phyloP scores from a whole-genome alignment of 2,888 invertebrate species.

The Pandemis corylana region DNA sequence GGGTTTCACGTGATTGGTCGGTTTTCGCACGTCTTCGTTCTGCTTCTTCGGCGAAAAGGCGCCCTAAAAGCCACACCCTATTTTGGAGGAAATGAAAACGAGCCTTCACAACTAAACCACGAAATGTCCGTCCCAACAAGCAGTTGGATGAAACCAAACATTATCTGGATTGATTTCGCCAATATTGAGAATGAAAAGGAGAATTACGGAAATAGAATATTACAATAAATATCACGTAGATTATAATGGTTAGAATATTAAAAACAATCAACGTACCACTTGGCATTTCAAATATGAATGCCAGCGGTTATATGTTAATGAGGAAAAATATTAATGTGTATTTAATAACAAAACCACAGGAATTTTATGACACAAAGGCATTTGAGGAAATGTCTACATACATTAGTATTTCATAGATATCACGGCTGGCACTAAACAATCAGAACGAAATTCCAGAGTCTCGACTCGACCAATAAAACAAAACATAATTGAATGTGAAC shows the following conservation, averaged over 20 bases:
- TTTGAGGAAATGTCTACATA: slow-evolving; percentile 11
- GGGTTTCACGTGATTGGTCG: no score
- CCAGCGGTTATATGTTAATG: slow-evolving; percentile 24
- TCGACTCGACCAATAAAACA: slow-evolving; percentile 1
- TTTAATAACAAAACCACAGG: slow-evolving; percentile 31
- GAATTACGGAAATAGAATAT: not conserved
- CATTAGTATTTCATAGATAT: not conserved
- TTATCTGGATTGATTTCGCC: not conserved
- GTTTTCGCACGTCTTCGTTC: no score
- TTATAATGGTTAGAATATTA: not conserved
- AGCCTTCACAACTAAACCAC: no score
- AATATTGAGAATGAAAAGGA: not conserved
- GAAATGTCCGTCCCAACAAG: no score
- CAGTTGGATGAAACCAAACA: not conserved
- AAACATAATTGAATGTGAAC: no score
- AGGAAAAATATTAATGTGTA: slow-evolving; percentile 16
- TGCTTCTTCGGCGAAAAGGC: no score
- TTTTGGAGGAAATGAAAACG: no score
- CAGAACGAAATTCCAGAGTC: not conserved
- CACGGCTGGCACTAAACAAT: not conserved
- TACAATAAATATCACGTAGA: not conserved
- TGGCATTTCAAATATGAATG: slow-evolving; percentile 20
- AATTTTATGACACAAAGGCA: slow-evolving; percentile 21
- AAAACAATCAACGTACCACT: slow-evolving; percentile 12
- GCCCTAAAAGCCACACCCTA: no score